Conservation (phyloP, 2,888 invertebrate species). For the Sipunculus nudus region DNA sequence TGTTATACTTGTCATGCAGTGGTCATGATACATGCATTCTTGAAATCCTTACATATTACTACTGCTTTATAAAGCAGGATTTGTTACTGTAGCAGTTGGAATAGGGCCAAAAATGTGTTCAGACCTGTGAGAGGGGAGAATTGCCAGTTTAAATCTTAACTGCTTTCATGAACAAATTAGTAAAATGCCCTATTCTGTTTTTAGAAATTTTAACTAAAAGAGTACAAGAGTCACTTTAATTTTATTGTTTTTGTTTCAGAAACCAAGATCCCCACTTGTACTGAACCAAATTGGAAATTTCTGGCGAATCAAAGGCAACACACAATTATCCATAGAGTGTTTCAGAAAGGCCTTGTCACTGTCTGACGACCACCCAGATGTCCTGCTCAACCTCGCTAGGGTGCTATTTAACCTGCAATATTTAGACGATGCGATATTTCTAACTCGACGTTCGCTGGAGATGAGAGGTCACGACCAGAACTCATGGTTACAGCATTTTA, state of each 20-base stretch:
- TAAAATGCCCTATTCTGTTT: too few species aligned
- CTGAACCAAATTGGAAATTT: conserved; percentile 93
- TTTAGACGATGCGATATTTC: conserved; percentile 87
- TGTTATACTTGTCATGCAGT: too few species aligned
- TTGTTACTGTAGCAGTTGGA: too few species aligned
- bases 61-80: too few species aligned
- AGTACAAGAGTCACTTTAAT: background rate
- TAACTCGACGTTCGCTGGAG: conserved; percentile 84
- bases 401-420: conserved; percentile 87
- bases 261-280: conserved; percentile 77
- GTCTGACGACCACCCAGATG: conserved; percentile 87
- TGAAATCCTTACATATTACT: too few species aligned
- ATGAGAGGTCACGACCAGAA: conserved; percentile 85
- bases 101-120: too few species aligned
- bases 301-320: conserved; percentile 89
- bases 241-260: conserved; percentile 50
- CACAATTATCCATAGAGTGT: conserved; percentile 87
- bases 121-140: too few species aligned
- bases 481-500: conserved; percentile 92
- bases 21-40: too few species aligned
- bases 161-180: too few species aligned
- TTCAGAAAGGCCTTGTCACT: conserved; percentile 84
- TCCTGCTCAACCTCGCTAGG: conserved; percentile 83
- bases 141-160: too few species aligned
- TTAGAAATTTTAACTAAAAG: background rate